Evolutionary conservation across 2,888 invertebrate genomes (phyloP).

Genomic region (Argynnis bischoffii): DNA sequence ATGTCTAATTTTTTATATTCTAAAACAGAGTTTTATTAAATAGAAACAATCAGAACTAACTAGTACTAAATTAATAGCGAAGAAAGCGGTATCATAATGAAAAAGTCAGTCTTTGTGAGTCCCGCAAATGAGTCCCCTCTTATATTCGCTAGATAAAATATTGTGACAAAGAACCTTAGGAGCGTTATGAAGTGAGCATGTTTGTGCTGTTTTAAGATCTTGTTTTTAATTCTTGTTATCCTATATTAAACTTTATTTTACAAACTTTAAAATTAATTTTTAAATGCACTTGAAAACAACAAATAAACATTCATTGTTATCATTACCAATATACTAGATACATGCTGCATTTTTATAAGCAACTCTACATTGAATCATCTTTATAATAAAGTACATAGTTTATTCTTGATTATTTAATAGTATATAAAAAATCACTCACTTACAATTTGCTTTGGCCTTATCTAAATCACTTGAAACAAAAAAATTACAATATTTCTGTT

Average conservation of each 20-base stretch:
- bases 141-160: constrained; percentile 27
- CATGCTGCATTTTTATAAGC: no score
- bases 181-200: constrained; percentile 27
- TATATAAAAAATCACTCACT: no score
- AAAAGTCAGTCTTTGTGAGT: constrained; percentile 33
- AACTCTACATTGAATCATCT: no score
- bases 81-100: constrained; percentile 37
- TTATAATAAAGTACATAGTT: no score
- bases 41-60: constrained; percentile 41
- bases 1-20: no score
- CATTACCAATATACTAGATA: no score
- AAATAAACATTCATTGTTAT: no score
- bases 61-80: constrained; percentile 45
- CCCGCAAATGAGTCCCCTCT: constrained; percentile 26
- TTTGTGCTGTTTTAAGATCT: constrained; percentile 23
- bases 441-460: no score
- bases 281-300: not conserved
- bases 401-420: no score
- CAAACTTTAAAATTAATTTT: not conserved
- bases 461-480: no score
- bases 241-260: not conserved
- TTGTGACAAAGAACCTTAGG: constrained; percentile 33
- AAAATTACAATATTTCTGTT: no score
- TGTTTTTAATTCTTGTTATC: not conserved
- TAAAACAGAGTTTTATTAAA: constrained; percentile 33